phyloP scores from a whole-genome alignment of 2,888 invertebrate genomes.

The Melieria omissa region DNA sequence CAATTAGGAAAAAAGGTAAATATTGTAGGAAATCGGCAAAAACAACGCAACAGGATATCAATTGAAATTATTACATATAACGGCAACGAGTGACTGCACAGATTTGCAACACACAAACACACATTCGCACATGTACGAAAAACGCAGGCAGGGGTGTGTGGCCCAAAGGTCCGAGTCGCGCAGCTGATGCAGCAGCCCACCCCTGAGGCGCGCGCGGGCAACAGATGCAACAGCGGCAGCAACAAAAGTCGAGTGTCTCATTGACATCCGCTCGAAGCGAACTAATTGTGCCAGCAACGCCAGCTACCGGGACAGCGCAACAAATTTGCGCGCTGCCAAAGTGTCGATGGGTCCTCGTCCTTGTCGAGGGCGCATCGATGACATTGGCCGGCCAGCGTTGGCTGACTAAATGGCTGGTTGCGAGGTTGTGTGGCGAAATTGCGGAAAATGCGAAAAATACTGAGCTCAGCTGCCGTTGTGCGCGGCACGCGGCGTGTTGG shows the following conservation, averaged over 20 bases:
- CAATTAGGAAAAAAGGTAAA: conserved; percentile 55
- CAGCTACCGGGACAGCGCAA: not conserved
- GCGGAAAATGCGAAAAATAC: conserved; percentile 13
- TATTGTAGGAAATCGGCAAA: conserved; percentile 64
- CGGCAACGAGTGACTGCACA: conserved; percentile 31
- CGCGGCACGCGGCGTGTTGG: too few species aligned
- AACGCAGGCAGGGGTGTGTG: not conserved
- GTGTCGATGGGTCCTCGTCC: too few species aligned
- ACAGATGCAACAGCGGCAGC: conserved; percentile 24
- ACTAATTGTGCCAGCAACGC: conserved; percentile 16
- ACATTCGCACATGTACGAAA: conserved; percentile 8
- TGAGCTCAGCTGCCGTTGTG: too few species aligned
- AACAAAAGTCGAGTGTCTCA: conserved; percentile 34
- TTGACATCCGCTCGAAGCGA: conserved; percentile 29
- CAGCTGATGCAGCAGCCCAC: not conserved
- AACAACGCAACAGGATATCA: conserved; percentile 65
- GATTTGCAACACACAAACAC: conserved; percentile 14
- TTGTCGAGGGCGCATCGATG: conserved; percentile 15
- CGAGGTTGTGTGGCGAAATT: conserved; percentile 17
- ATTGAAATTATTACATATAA: conserved; percentile 59
- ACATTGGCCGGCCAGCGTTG: conserved; percentile 10
- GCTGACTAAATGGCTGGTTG: not conserved
- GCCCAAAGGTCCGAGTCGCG: not conserved
- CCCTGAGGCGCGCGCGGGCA: not conserved
- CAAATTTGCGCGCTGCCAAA: not conserved